Evolutionary conservation across 1,140 invertebrate species (phyloP).

Genomic region (Philaenus spumarius): DNA sequence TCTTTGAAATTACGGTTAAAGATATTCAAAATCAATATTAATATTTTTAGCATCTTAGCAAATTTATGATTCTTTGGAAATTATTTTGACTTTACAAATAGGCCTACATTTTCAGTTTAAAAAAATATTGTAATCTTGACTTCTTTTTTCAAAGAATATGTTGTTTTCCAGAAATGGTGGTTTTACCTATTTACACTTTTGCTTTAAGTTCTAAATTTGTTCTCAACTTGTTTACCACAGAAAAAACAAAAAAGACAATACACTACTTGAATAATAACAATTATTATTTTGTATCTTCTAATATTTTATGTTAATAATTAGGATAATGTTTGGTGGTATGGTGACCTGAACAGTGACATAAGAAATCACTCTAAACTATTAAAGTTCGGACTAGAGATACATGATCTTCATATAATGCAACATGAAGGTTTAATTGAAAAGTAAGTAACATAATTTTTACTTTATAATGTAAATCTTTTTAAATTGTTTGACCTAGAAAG

Average conservation of each 20-base stretch:
- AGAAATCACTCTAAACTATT: slow-evolving; percentile 7
- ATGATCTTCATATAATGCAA: neutral
- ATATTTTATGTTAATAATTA: too few species aligned
- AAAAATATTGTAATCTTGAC: too few species aligned
- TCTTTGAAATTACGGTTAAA: too few species aligned
- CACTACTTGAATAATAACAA: neutral
- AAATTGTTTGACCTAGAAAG: too few species aligned
- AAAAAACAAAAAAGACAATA: neutral
- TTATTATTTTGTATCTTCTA: too few species aligned
- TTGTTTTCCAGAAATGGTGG: neutral
- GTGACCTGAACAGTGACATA: slow-evolving; percentile 18
- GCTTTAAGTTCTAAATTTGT: neutral
- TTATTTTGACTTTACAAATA: too few species aligned
- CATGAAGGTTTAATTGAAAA: slow-evolving; percentile 14
- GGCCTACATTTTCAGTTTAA: too few species aligned
- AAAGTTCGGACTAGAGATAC: neutral
- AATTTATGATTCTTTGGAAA: too few species aligned
- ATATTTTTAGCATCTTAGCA: too few species aligned
- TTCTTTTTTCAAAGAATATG: neutral
- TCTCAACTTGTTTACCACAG: neutral
- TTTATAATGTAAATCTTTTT: too few species aligned
- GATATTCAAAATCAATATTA: too few species aligned
- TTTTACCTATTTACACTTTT: neutral
- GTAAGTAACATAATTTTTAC: slow-evolving; percentile 12
- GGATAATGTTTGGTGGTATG: slow-evolving; percentile 25